These are phyloP conservation scores for Arrhopalites spinosus DNA, from an alignment of 2,888 invertebrate species.

Conservation along the genomic window DNA sequence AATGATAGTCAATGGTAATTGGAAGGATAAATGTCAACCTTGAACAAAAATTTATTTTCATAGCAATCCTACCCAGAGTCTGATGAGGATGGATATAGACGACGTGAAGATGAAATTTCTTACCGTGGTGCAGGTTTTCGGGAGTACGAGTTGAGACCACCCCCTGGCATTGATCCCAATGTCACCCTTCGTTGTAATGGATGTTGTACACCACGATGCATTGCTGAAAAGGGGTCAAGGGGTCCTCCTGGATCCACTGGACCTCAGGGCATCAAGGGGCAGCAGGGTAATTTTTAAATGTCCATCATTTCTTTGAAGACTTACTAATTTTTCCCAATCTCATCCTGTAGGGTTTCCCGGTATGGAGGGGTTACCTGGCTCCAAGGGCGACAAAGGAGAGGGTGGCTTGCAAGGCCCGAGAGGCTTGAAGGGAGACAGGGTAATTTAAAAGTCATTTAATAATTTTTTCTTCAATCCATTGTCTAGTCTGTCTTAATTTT, in stretches of 20 bases:
- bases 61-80: not conserved
- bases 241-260: constrained; percentile 65
- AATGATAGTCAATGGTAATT: not conserved
- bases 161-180: not conserved
- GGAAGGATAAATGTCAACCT: not conserved
- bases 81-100: not conserved
- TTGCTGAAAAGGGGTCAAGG: constrained; percentile 83
- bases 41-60: not conserved
- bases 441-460: constrained; percentile 18
- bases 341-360: constrained; percentile 63
- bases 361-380: constrained; percentile 58
- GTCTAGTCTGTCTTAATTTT: not conserved
- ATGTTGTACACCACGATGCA: constrained; percentile 82
- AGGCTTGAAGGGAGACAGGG: constrained; percentile 56
- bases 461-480: too few relatives aligned
- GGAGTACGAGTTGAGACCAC: constrained; percentile 10
- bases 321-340: too few relatives aligned
- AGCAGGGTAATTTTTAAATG: constrained; percentile 63
- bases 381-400: constrained; percentile 49
- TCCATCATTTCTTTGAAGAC: too few relatives aligned
- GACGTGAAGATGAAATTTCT: not conserved
- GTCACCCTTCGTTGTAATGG: constrained; percentile 61
- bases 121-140: constrained; percentile 15
- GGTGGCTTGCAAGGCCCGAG: constrained; percentile 55
- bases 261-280: constrained; percentile 62